These are phyloP conservation scores for Sarotherodon lohbergeri DNA, from an alignment of 2,113 vertebrate genomes.

Conservation along the genomic window DNA sequence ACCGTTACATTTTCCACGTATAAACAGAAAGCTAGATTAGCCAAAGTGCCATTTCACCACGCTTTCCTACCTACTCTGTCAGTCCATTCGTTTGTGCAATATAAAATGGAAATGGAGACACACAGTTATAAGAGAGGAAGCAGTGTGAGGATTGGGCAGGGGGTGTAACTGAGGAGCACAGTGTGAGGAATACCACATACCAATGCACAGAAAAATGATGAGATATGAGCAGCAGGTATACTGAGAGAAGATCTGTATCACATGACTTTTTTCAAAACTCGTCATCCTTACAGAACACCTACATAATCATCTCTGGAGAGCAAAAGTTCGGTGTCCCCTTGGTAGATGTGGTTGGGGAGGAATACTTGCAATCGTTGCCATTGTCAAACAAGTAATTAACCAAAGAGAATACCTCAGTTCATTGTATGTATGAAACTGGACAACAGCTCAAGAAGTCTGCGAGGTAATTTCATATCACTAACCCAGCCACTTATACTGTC, in stretches of 20 bases:
- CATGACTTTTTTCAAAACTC: background rate
- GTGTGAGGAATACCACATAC: conserved; percentile 34
- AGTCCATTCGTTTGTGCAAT: conserved; percentile 73
- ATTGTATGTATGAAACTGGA: background rate
- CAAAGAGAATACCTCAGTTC: background rate
- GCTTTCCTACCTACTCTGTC: conserved; percentile 65
- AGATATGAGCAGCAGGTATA: background rate
- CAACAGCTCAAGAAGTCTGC: background rate
- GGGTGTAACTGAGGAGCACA: conserved; percentile 40
- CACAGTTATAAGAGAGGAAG: background rate
- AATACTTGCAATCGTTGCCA: background rate
- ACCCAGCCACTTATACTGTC: background rate
- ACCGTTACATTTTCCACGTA: conserved; percentile 8
- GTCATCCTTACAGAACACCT: background rate
- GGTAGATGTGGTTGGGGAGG: background rate
- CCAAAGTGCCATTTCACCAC: conserved; percentile 63
- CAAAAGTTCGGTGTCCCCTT: background rate
- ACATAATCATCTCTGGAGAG: background rate
- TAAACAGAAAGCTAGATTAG: conserved; percentile 32
- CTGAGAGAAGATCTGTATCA: background rate
- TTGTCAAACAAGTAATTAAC: background rate
- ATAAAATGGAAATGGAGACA: background rate
- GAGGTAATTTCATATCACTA: background rate
- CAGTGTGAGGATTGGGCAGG: background rate
- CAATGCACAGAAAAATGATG: conserved; percentile 12